Evolutionary conservation across 2,888 invertebrate species (phyloP).

Genomic region (Leuctra nigra): DNA sequence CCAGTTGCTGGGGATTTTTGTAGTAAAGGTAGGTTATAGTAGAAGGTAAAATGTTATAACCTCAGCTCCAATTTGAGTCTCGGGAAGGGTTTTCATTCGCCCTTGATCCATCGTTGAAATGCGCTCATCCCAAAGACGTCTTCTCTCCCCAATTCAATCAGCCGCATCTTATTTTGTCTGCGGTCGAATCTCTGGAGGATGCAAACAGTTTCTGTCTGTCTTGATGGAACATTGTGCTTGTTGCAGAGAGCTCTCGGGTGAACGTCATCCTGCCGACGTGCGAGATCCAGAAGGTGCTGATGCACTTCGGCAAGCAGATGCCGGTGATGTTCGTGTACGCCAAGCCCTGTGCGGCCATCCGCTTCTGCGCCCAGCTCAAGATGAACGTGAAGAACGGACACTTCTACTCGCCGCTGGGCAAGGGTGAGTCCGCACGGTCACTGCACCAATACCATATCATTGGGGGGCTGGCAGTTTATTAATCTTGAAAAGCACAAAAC

Average conservation of each 20-base stretch:
- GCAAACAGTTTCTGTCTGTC: neutral
- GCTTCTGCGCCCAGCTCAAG: conserved; percentile 61
- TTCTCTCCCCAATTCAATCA: no score
- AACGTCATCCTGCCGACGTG: conserved; percentile 59
- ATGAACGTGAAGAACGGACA: conserved; percentile 52
- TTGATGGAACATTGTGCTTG: neutral
- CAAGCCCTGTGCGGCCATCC: conserved; percentile 57
- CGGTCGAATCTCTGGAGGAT: neutral
- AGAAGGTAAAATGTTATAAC: no score
- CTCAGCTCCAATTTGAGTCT: no score
- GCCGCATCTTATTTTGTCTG: neutral
- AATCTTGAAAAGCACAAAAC: no score
- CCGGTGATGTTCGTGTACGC: conserved; percentile 78
- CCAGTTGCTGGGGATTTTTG: no score
- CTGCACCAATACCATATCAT: neutral
- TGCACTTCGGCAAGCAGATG: conserved; percentile 67
- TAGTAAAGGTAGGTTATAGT: no score
- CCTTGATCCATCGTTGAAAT: no score
- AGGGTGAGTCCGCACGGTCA: conserved; percentile 37
- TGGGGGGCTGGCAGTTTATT: neutral
- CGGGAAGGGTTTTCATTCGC: no score
- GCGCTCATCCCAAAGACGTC: no score
- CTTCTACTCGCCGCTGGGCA: conserved; percentile 47
- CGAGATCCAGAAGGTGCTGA: conserved; percentile 67
- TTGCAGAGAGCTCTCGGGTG: conserved; percentile 48